Evolutionary conservation across 2,888 invertebrate species (phyloP).

Genomic region (Athalia cordata): DNA sequence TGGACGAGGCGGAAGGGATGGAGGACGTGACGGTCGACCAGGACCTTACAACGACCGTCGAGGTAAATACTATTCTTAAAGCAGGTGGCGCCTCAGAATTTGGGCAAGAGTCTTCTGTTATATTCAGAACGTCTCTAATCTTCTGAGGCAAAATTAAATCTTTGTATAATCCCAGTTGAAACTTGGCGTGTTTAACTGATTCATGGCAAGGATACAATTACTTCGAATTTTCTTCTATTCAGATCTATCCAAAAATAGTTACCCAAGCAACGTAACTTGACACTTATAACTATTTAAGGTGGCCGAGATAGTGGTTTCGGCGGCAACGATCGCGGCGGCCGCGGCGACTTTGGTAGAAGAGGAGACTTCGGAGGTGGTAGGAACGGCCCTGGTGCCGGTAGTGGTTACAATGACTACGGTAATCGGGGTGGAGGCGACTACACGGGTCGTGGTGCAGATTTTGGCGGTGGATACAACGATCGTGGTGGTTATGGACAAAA

Average conservation of each 20-base stretch:
- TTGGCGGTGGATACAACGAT: conserved; percentile 69
- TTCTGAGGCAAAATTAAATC: conserved; percentile 36
- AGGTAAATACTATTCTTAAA: conserved; percentile 55
- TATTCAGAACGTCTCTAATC: conserved; percentile 36
- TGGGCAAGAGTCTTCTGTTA: conserved; percentile 38
- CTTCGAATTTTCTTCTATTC: neutral
- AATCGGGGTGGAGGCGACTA: conserved; percentile 70
- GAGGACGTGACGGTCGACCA: conserved; percentile 73
- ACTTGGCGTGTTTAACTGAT: conserved; percentile 23
- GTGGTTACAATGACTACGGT: conserved; percentile 69
- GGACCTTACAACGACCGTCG: conserved; percentile 72
- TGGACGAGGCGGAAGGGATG: conserved; percentile 74
- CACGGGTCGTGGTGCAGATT: conserved; percentile 67
- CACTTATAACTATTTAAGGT: conserved; percentile 69
- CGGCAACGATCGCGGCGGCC: conserved; percentile 49
- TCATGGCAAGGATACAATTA: conserved; percentile 35
- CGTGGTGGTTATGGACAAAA: conserved; percentile 70
- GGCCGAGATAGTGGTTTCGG: conserved; percentile 54
- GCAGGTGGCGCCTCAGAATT: conserved; percentile 7
- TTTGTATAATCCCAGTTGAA: conserved; percentile 38
- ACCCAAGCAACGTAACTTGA: conserved; percentile 60
- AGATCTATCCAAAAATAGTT: too few relatives aligned
- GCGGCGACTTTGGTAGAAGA: conserved; percentile 47
- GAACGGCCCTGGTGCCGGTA: conserved; percentile 60
- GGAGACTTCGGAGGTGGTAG: conserved; percentile 46